phyloP scores from a whole-genome alignment of 1,140 invertebrate species.

The Philaenus spumarius region DNA sequence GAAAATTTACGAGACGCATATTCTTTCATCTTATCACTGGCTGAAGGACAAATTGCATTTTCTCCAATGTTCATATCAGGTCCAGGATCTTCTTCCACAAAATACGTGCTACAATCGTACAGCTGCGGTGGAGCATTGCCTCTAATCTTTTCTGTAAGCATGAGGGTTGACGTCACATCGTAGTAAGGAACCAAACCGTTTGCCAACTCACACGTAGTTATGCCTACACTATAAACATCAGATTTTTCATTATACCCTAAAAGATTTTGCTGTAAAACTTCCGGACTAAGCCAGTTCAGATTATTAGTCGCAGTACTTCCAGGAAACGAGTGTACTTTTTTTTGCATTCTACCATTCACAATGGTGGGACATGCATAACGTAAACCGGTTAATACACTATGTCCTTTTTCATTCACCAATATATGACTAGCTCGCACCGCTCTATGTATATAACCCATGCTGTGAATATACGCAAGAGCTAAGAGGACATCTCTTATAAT shows the following conservation, averaged over 20 bases:
- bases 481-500: constrained; percentile 71
- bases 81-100: constrained; percentile 28
- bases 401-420: constrained; percentile 60
- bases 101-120: constrained; percentile 60
- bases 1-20: constrained; percentile 51
- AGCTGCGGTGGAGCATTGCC: constrained; percentile 69
- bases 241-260: constrained; percentile 81
- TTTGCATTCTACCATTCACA: constrained; percentile 56
- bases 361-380: constrained; percentile 66
- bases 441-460: constrained; percentile 45
- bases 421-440: constrained; percentile 81
- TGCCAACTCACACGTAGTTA: constrained; percentile 80
- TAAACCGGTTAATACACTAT: constrained; percentile 65
- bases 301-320: constrained; percentile 50
- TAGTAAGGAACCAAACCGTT: constrained; percentile 84
- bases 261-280: constrained; percentile 59
- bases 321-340: constrained; percentile 65
- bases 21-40: constrained; percentile 27
- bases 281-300: constrained; percentile 77
- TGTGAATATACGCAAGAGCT: constrained; percentile 38
- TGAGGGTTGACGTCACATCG: constrained; percentile 72
- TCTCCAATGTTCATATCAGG: not conserved
- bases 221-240: constrained; percentile 86
- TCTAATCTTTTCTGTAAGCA: constrained; percentile 83
- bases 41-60: constrained; percentile 25